These are phyloP conservation scores for Danaus plexippus DNA, from an alignment of 1,140 invertebrate species.

Conservation along the genomic window DNA sequence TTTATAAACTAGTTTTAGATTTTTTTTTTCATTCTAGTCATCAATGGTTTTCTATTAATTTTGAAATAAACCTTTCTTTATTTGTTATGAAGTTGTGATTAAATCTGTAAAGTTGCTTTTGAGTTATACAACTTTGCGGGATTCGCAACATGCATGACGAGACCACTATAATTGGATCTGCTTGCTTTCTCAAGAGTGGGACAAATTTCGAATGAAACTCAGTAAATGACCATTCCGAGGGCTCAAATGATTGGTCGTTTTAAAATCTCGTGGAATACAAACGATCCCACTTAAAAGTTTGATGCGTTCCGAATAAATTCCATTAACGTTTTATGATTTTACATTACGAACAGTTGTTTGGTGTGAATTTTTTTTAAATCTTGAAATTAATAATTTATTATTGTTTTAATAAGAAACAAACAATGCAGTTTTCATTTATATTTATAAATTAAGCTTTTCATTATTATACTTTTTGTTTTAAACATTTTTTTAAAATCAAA, in stretches of 20 bases:
- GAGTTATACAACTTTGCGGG: constrained; percentile 36
- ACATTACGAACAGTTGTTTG: constrained; percentile 54
- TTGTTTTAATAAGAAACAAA: no score
- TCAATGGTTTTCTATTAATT: no score
- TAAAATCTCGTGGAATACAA: constrained; percentile 47
- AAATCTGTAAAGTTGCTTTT: constrained; percentile 43
- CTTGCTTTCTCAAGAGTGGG: not conserved
- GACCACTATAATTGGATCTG: constrained; percentile 28
- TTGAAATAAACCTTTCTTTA: no score
- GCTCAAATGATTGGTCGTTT: constrained; percentile 26
- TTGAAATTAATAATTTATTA: not conserved
- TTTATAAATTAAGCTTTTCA: no score
- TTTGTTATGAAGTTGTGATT: constrained; percentile 30
- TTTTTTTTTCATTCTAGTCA: no score
- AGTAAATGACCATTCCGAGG: constrained; percentile 11
- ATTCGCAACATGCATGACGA: constrained; percentile 29
- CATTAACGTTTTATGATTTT: constrained; percentile 59
- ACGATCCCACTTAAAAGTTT: constrained; percentile 61
- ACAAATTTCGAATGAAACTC: constrained; percentile 12
- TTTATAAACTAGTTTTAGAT: no score
- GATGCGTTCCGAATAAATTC: constrained; percentile 60
- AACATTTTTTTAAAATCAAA: no score
- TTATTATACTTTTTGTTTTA: no score
- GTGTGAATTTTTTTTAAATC: constrained; percentile 11
- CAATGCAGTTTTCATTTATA: no score